phyloP scores from a whole-genome alignment of 1,140 invertebrate species.

The Drosophila kohkoa region DNA sequence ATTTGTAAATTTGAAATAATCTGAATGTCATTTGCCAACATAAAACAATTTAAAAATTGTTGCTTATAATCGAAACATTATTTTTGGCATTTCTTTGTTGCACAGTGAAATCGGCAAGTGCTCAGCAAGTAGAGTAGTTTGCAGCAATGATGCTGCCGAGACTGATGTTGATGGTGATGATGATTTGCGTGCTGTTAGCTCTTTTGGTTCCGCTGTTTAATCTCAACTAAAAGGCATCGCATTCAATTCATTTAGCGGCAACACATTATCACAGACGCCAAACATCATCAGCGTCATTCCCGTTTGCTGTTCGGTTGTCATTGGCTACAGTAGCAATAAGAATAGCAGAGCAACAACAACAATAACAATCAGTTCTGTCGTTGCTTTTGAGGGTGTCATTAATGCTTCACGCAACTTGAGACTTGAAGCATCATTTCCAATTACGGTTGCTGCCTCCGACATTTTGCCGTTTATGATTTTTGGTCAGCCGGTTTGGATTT shows the following conservation, averaged over 20 bases:
- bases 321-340: slow-evolving; percentile 27
- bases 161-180: slow-evolving; percentile 6
- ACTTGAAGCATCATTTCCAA: slow-evolving; percentile 77
- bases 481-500: slow-evolving; percentile 33
- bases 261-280: slow-evolving; percentile 59
- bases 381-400: slow-evolving; percentile 49
- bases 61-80: too few species aligned
- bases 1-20: too few species aligned
- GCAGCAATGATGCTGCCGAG: slow-evolving; percentile 1
- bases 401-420: slow-evolving; percentile 64
- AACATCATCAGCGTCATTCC: slow-evolving; percentile 52
- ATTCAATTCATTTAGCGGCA: slow-evolving; percentile 72
- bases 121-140: slow-evolving; percentile 1
- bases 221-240: slow-evolving; percentile 58
- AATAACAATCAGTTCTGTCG: slow-evolving; percentile 6
- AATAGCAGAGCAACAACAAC: not conserved
- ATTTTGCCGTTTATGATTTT: slow-evolving; percentile 49
- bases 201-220: slow-evolving; percentile 38
- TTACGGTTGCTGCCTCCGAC: slow-evolving; percentile 49
- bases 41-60: too few species aligned
- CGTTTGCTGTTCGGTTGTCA: slow-evolving; percentile 33
- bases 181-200: not conserved
- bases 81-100: not conserved
- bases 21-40: too few species aligned
- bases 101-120: slow-evolving; percentile 45